Evolutionary conservation across 2,888 invertebrate genomes (phyloP).

Genomic region (Metopia argyrocephala): DNA sequence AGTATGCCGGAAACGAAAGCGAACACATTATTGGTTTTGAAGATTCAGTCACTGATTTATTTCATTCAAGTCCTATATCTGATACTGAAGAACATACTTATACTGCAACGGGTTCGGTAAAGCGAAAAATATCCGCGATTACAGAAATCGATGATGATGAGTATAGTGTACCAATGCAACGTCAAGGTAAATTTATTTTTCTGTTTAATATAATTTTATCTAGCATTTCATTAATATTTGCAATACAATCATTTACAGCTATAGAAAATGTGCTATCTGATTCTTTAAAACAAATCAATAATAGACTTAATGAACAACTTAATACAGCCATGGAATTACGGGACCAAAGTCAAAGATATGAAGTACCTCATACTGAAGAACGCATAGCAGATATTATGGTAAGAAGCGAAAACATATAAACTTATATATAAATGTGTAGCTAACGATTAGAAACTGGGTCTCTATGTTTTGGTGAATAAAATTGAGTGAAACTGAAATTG

Average conservation of each 20-base stretch:
- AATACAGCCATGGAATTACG: conserved; percentile 74
- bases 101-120: conserved; percentile 21
- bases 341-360: conserved; percentile 73
- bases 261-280: conserved; percentile 73
- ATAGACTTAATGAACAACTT: conserved; percentile 73
- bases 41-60: conserved; percentile 21
- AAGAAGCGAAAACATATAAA: conserved; percentile 37
- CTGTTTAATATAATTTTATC: background rate
- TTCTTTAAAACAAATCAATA: conserved; percentile 74
- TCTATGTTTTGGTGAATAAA: no score
- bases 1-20: background rate
- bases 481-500: no score
- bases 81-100: background rate
- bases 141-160: conserved; percentile 45
- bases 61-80: conserved; percentile 1
- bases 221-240: background rate
- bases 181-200: conserved; percentile 29
- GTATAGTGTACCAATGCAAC: conserved; percentile 56
- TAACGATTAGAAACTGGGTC: no score
- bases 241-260: conserved; percentile 67
- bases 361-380: conserved; percentile 73
- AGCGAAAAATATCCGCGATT: conserved; percentile 47
- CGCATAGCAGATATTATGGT: conserved; percentile 76
- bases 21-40: background rate
- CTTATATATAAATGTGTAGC: no score